phyloP scores from a whole-genome alignment of 2,888 invertebrate genomes.

The Drosophila mettleri region DNA sequence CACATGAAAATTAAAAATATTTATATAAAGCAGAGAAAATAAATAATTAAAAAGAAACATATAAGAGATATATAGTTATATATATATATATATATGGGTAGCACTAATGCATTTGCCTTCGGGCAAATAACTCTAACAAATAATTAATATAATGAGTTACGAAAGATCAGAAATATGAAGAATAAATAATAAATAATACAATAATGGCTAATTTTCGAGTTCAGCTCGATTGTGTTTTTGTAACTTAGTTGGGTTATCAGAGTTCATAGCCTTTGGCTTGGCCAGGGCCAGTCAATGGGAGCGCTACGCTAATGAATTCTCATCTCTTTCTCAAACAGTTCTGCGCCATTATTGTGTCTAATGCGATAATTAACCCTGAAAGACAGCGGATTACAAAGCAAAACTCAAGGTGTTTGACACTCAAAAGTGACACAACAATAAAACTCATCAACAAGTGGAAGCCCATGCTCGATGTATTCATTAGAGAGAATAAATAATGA shows the following conservation, averaged over 20 bases:
- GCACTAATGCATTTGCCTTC: constrained; percentile 38
- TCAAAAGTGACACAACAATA: constrained; percentile 45
- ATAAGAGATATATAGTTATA: constrained; percentile 21
- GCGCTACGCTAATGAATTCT: constrained; percentile 11
- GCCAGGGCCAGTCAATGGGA: constrained; percentile 35
- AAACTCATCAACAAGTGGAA: constrained; percentile 25
- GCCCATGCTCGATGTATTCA: neutral
- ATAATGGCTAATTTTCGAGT: constrained; percentile 5
- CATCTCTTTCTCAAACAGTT: constrained; percentile 3
- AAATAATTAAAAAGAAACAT: constrained; percentile 34
- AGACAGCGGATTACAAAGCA: constrained; percentile 33
- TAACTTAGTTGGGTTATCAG: constrained; percentile 7
- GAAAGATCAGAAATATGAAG: constrained; percentile 29
- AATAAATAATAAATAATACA: constrained; percentile 14
- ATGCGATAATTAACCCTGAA: constrained; percentile 35
- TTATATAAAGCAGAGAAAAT: constrained; percentile 28
- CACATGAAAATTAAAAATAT: constrained; percentile 16
- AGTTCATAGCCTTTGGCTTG: constrained; percentile 18
- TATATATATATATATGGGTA: neutral
- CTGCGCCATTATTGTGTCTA: constrained; percentile 12
- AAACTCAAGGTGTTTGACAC: constrained; percentile 37
- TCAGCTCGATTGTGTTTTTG: constrained; percentile 8
- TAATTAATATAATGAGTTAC: constrained; percentile 35
- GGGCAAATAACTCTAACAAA: constrained; percentile 24
- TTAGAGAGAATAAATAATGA: neutral